These are phyloP conservation scores for Cottoperca gobio DNA, from an alignment of 2,797 vertebrate species.

Conservation along the genomic window DNA sequence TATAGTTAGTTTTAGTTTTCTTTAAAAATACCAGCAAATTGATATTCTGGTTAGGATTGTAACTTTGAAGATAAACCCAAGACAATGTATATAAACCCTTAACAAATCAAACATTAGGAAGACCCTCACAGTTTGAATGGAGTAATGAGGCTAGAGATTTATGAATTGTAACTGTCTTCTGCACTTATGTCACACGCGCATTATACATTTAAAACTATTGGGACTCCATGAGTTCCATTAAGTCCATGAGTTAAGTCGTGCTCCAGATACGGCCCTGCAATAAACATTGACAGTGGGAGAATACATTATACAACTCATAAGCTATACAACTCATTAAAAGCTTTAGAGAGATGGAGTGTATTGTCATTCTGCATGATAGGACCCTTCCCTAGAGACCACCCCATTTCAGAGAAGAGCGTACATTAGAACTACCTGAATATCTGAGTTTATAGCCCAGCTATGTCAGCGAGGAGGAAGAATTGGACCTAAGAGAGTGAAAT, in stretches of 20 bases:
- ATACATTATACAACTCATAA: background rate
- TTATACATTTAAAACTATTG: slow-evolving; percentile 30
- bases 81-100: background rate
- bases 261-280: slow-evolving; percentile 36
- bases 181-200: slow-evolving; percentile 4
- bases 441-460: background rate
- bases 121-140: background rate
- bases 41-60: background rate
- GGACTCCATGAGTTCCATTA: background rate
- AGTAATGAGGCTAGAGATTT: background rate
- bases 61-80: background rate
- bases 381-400: slow-evolving; percentile 21
- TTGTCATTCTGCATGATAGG: slow-evolving; percentile 20
- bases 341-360: slow-evolving; percentile 21
- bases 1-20: background rate
- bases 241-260: slow-evolving; percentile 11
- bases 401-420: slow-evolving; percentile 29
- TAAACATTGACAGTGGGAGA: slow-evolving; percentile 7
- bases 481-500: slow-evolving; percentile 1
- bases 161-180: background rate
- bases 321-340: background rate
- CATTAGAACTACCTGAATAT: slow-evolving; percentile 5
- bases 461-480: background rate
- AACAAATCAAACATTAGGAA: slow-evolving; percentile 5
- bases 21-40: background rate